Base-by-base conservation (phyloP, 2,797 vertebrate species). In the Onychomys leucogaster region DNA sequence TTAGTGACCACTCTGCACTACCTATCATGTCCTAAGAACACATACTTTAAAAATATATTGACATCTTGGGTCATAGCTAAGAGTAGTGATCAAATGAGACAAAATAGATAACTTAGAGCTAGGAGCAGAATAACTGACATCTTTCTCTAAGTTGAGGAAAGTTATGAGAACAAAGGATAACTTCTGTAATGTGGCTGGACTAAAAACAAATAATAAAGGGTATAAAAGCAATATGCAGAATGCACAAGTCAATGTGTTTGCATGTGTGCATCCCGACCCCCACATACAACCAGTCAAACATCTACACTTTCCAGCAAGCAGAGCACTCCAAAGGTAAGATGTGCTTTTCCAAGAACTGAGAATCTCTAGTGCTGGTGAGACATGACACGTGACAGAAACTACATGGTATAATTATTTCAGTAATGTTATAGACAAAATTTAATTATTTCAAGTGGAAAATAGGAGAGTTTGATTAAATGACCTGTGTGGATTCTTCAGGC, bases 381-480 rank as follows among this genome's bases (percentile, higher is more conserved):
- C 4, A 32, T 94, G 16, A 57, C 7, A 59, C 65, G 5, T 27
- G n/a, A 71, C 65, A 49, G 77, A 85, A 34, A 59, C 2, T 63
- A 3, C 46, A 67, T 65, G 43, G 2, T 8, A 57, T 63, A 59
- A 86, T 76, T 32, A 43, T 46, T 7, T 89, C 11, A 57, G 21
- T 6, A 23, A 84, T 43, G 46, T 11, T 29, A 2, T n/a, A 52
- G 16, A 81, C 37, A 32, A 96, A 87, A 86, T 25, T 55, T 89
- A 88, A 90, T 52, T 76, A 81, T 92, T 25, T 49, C 17, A 69
- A 87, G 29, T 41, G 84, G 67, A 46, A 93, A 87, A 78, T 12
- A 90, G 37, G 29, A 63, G 63, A 80, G 0, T 55, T 83, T 52
- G 37, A 49, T 57, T 75, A 77, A n/a, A 86, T 49, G 43, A 59